phyloP scores from a whole-genome alignment of 92 coral and sea anemone species.

The Porites cylindrica region DNA sequence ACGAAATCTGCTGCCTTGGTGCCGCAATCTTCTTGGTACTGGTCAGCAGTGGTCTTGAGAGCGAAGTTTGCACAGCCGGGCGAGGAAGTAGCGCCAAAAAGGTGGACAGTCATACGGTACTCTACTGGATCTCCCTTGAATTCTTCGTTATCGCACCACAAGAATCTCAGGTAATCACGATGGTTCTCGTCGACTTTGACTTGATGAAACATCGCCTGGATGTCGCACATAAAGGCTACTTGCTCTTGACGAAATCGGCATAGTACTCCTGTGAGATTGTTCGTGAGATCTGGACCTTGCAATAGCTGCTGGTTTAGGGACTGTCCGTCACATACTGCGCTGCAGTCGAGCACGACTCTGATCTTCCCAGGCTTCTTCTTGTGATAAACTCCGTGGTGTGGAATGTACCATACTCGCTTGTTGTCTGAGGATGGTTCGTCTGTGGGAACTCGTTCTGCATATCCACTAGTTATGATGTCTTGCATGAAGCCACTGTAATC shows the following conservation, averaged over 20 bases:
- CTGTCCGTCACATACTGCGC: not conserved
- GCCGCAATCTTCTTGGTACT: constrained; percentile 24
- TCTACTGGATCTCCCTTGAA: constrained; percentile 25
- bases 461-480: constrained; percentile 15
- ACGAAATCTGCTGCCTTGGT: constrained; percentile 35
- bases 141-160: constrained; percentile 46
- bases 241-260: constrained; percentile 35
- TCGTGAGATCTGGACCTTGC: constrained; percentile 54
- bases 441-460: constrained; percentile 1
- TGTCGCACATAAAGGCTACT: constrained; percentile 7
- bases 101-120: constrained; percentile 36
- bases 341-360: not conserved
- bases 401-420: constrained; percentile 35
- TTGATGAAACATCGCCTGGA: constrained; percentile 48
- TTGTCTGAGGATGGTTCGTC: not conserved
- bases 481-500: constrained; percentile 18
- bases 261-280: constrained; percentile 32
- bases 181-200: constrained; percentile 25
- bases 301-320: constrained; percentile 33
- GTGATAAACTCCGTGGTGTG: constrained; percentile 32
- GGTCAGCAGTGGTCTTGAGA: constrained; percentile 39
- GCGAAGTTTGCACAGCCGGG: constrained; percentile 54
- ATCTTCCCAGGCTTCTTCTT: not conserved
- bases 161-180: constrained; percentile 38
- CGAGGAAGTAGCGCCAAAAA: constrained; percentile 49